Evolutionary conservation across 2,113 vertebrate genomes (phyloP).

Genomic region (Dasyurus viverrinus): DNA sequence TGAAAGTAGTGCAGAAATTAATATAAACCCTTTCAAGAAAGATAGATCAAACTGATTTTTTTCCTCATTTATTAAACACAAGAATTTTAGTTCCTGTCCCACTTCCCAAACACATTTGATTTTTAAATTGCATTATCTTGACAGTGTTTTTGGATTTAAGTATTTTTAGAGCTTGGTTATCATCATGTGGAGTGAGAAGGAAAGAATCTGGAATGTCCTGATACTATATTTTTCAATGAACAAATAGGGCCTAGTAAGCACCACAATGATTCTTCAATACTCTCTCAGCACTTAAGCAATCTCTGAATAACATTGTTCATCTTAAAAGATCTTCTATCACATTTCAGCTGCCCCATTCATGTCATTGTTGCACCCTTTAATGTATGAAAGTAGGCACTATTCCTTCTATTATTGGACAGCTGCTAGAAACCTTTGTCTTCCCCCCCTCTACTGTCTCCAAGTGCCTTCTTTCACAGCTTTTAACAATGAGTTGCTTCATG

Average conservation of each 20-base stretch:
- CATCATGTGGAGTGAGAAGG: not conserved
- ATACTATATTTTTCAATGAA: not conserved
- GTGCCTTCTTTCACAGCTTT: not conserved
- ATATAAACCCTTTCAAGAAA: not conserved
- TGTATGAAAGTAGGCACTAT: not conserved
- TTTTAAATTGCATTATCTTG: not conserved
- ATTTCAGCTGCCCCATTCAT: not conserved
- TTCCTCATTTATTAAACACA: not conserved
- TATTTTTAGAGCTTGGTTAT: constrained; percentile 17
- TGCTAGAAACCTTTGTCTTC: not conserved
- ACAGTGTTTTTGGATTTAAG: not conserved
- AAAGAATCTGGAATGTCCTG: not conserved
- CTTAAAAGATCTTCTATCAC: not conserved
- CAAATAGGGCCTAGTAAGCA: not conserved
- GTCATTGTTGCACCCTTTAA: not conserved
- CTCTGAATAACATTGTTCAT: not conserved
- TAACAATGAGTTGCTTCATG: not conserved
- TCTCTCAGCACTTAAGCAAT: not conserved
- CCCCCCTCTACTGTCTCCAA: not conserved
- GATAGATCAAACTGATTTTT: not conserved
- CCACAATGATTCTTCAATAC: not conserved
- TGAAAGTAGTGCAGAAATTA: not conserved
- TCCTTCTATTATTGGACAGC: not conserved
- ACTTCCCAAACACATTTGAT: not conserved
- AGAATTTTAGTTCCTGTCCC: not conserved